A percentile compares a stretch with the other conserved stretches of the same genome.
phyloP scores from a whole-genome alignment of 2,888 invertebrate genomes.

The Ctena decussata region DNA sequence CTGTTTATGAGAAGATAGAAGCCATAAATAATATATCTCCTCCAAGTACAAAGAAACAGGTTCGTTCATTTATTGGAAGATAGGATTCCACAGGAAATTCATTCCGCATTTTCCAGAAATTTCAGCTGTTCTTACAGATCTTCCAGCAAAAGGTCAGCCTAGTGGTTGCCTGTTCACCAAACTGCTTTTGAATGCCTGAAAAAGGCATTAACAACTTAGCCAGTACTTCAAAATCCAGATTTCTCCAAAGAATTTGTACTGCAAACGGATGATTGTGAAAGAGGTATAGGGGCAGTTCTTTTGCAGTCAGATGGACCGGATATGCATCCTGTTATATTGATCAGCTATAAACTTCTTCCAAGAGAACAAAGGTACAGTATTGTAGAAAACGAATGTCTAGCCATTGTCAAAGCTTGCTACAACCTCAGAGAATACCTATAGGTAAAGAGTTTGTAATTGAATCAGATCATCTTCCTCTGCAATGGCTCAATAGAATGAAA shows the following conservation, averaged over 20 bases:
- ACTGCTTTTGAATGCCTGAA: conserved; percentile 47
- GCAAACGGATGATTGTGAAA: conserved; percentile 67
- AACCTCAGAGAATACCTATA: background rate
- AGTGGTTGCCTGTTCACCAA: conserved; percentile 36
- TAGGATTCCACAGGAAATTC: conserved; percentile 46
- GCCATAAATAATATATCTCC: conserved; percentile 20
- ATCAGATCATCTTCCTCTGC: conserved; percentile 33
- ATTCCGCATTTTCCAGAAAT: conserved; percentile 48
- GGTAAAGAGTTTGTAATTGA: conserved; percentile 38
- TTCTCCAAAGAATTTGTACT: conserved; percentile 58
- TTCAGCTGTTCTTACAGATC: conserved; percentile 42
- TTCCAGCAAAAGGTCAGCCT: conserved; percentile 29
- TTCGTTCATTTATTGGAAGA: conserved; percentile 47
- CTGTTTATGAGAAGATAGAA: conserved; percentile 17
- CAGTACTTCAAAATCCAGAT: conserved; percentile 64
- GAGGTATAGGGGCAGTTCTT: conserved; percentile 72
- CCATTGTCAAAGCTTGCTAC: conserved; percentile 47
- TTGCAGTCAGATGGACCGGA: conserved; percentile 46
- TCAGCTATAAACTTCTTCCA: conserved; percentile 61
- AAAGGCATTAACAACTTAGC: conserved; percentile 19
- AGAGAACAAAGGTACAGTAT: conserved; percentile 64
- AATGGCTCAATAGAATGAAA: conserved; percentile 27
- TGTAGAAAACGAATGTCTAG: conserved; percentile 68
- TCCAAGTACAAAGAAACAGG: conserved; percentile 30
- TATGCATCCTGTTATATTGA: conserved; percentile 66